Percentiles rank a stretch among this genome's conserved stretches.
phyloP scores from a whole-genome alignment of 1,140 invertebrate genomes.

The Leptonema lineaticorne region DNA sequence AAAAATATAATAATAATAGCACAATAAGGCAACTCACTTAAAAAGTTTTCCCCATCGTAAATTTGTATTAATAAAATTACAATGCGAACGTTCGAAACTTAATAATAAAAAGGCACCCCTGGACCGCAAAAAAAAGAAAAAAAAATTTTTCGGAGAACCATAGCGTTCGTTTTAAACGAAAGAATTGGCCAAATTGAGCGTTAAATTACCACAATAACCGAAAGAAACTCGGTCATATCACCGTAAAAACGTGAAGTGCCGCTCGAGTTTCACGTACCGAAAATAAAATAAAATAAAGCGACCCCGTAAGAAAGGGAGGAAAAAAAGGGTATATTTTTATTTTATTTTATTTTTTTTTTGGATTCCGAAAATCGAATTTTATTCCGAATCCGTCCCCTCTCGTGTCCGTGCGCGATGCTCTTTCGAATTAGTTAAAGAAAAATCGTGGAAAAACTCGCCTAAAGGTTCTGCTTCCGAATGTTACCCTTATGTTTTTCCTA shows the following conservation, averaged over 20 bases:
- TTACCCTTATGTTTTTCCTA: background rate
- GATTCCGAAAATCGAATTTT: too few relatives aligned
- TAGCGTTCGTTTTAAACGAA: background rate
- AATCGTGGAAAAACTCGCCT: background rate
- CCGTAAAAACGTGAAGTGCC: too few relatives aligned
- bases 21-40: conserved; percentile 15
- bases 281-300: background rate
- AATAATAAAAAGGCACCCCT: conserved; percentile 18
- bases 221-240: conserved; percentile 28
- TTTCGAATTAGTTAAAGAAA: background rate
- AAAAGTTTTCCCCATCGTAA: conserved; percentile 25
- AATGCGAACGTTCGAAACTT: conserved; percentile 22
- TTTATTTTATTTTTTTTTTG: too few relatives aligned
- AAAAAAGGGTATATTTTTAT: too few relatives aligned
- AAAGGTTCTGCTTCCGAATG: too few relatives aligned
- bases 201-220: conserved; percentile 35
- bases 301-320: too few relatives aligned
- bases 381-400: too few relatives aligned
- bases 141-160: too few relatives aligned
- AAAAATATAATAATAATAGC: conserved; percentile 5
- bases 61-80: conserved; percentile 31
- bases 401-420: too few relatives aligned
- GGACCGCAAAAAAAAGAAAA: too few relatives aligned
- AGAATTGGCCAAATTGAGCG: conserved; percentile 28
- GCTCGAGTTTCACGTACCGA: background rate